These are phyloP conservation scores for Plagiodera versicolora DNA, from an alignment of 2,888 invertebrate genomes.

Conservation along the genomic window DNA sequence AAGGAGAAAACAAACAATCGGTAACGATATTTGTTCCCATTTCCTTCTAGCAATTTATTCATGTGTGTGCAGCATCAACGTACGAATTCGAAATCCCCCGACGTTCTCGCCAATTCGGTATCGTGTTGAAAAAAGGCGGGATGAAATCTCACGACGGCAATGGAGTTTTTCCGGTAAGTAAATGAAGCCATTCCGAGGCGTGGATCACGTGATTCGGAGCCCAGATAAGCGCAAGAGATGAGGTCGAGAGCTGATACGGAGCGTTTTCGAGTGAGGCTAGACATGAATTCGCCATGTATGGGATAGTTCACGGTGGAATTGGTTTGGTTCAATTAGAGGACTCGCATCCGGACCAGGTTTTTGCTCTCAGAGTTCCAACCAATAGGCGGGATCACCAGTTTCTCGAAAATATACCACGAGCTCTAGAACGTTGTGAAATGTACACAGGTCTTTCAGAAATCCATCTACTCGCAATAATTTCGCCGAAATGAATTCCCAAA, in stretches of 20 bases:
- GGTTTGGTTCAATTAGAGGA: too few relatives aligned
- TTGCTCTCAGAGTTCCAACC: too few relatives aligned
- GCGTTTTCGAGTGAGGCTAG: conserved; percentile 44
- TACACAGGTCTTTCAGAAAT: too few relatives aligned
- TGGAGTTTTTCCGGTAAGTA: conserved; percentile 50
- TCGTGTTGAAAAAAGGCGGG: conserved; percentile 39
- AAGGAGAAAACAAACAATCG: not conserved
- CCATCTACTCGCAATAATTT: too few relatives aligned
- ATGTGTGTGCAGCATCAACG: conserved; percentile 6
- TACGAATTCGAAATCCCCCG: conserved; percentile 18
- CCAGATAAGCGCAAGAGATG: conserved; percentile 43
- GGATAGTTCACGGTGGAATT: not conserved
- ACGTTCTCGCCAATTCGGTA: conserved; percentile 40
- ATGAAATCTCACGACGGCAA: conserved; percentile 43
- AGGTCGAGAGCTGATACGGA: conserved; percentile 41
- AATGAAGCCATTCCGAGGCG: conserved; percentile 48
- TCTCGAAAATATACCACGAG: too few relatives aligned
- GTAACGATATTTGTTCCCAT: conserved; percentile 5
- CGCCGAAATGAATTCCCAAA: too few relatives aligned
- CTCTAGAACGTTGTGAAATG: too few relatives aligned
- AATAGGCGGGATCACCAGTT: too few relatives aligned
- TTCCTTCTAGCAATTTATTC: conserved; percentile 10
- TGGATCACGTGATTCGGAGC: conserved; percentile 46
- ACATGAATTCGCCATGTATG: conserved; percentile 16
- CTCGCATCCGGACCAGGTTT: too few relatives aligned